Conservation (phyloP, 2,888 invertebrate species). For the Bellardia bayeri region DNA sequence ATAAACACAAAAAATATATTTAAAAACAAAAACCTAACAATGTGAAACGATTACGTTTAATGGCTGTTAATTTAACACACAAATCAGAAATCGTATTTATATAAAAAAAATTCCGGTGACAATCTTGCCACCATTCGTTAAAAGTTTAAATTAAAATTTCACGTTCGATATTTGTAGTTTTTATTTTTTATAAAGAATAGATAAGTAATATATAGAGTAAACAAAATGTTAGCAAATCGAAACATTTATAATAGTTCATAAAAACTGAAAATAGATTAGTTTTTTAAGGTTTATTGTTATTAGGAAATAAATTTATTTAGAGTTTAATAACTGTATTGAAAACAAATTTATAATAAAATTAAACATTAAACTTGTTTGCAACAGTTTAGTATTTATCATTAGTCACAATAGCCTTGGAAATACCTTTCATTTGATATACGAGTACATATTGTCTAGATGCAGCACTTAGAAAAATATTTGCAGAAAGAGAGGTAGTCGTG, state of each 20-base stretch:
- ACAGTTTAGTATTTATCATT: too few species aligned
- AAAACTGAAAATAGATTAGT: neutral
- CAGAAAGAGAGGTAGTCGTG: too few species aligned
- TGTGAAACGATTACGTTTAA: slow-evolving; percentile 12
- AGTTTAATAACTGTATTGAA: too few species aligned
- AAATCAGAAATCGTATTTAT: neutral
- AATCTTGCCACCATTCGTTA: neutral
- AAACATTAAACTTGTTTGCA: too few species aligned
- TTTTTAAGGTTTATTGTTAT: neutral
- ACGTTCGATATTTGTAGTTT: neutral
- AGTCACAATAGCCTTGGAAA: too few species aligned
- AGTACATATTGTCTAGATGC: too few species aligned
- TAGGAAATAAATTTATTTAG: too few species aligned
- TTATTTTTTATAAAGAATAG: neutral
- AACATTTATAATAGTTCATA: neutral
- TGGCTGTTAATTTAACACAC: neutral
- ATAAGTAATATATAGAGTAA: neutral
- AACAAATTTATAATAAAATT: too few species aligned
- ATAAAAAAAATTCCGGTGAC: neutral
- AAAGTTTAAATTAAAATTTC: neutral
- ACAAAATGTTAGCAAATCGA: neutral
- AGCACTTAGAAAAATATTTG: too few species aligned
- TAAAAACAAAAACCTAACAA: neutral
- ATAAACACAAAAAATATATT: neutral
- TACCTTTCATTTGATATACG: too few species aligned